These are phyloP conservation scores for Sturnira hondurensis DNA, from an alignment of 2,113 vertebrate species.

Conservation along the genomic window DNA sequence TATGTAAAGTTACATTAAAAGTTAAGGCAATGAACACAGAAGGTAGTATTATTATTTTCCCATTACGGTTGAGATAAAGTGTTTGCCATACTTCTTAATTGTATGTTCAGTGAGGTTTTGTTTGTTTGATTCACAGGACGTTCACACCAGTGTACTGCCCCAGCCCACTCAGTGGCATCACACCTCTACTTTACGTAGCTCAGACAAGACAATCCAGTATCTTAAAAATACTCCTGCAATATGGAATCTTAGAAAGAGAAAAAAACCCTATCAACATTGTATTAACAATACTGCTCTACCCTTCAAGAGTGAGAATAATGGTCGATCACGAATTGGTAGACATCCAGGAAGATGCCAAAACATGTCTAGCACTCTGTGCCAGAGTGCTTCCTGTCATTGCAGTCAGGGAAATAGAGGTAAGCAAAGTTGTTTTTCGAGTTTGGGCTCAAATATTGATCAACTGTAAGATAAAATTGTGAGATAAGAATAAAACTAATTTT, in stretches of 20 bases:
- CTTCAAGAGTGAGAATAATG: conserved; percentile 70
- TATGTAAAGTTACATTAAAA: neutral
- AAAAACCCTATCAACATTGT: conserved; percentile 64
- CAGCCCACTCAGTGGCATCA: conserved; percentile 72
- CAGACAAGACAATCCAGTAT: conserved; percentile 75
- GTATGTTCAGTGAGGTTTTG: neutral
- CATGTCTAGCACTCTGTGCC: conserved; percentile 67
- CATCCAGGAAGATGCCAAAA: conserved; percentile 73
- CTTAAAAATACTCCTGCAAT: conserved; percentile 74
- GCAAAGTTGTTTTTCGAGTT: neutral
- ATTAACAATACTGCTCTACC: conserved; percentile 71
- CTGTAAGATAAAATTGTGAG: neutral
- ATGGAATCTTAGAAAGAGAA: conserved; percentile 76
- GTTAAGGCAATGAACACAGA: neutral
- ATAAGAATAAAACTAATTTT: neutral
- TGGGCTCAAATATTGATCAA: neutral
- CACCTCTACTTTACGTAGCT: conserved; percentile 70
- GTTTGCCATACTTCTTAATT: neutral
- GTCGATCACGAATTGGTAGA: conserved; percentile 66
- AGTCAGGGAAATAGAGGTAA: conserved; percentile 69
- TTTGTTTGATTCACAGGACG: conserved; percentile 63
- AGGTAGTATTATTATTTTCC: neutral
- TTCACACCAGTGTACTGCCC: conserved; percentile 76
- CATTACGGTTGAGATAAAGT: neutral
- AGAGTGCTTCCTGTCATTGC: conserved; percentile 69